phyloP scores from a whole-genome alignment of 2,888 invertebrate species.

The Lasioglossum leucozonium region DNA sequence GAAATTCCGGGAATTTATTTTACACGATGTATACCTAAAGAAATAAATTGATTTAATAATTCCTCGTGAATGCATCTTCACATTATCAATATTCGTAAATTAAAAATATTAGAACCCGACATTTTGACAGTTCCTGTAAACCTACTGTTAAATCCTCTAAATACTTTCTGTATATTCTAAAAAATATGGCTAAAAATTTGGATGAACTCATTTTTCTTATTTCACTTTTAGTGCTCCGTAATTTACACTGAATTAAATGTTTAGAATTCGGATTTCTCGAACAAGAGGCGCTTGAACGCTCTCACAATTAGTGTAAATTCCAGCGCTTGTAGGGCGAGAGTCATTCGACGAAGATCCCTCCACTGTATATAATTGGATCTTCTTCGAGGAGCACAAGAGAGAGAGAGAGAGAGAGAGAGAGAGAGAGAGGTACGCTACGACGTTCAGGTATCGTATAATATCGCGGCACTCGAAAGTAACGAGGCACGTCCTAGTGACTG shows the following conservation, averaged over 20 bases:
- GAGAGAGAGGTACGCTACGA: background rate
- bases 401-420: background rate
- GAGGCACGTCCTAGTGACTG: background rate
- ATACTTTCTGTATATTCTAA: too few species aligned
- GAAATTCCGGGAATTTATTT: too few species aligned
- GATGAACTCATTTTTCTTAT: too few species aligned
- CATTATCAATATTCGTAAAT: too few species aligned
- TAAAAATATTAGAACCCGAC: too few species aligned
- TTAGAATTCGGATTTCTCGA: background rate
- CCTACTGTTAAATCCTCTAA: too few species aligned
- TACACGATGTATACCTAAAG: too few species aligned
- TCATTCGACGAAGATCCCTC: background rate
- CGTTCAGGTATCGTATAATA: background rate
- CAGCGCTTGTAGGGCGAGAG: background rate
- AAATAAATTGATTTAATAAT: too few species aligned
- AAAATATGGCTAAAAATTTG: too few species aligned
- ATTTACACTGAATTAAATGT: background rate
- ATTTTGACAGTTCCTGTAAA: too few species aligned
- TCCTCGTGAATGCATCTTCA: too few species aligned
- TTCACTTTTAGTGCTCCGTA: too few species aligned
- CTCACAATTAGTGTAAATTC: background rate
- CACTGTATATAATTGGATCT: background rate
- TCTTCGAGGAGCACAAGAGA: background rate
- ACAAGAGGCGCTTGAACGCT: background rate
- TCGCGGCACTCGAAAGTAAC: conserved; percentile 4